Percentiles rank a stretch among this genome's conserved stretches.
Evolutionary conservation across 2,888 invertebrate species (phyloP).

Genomic region (Carpatolechia fugitivella): DNA sequence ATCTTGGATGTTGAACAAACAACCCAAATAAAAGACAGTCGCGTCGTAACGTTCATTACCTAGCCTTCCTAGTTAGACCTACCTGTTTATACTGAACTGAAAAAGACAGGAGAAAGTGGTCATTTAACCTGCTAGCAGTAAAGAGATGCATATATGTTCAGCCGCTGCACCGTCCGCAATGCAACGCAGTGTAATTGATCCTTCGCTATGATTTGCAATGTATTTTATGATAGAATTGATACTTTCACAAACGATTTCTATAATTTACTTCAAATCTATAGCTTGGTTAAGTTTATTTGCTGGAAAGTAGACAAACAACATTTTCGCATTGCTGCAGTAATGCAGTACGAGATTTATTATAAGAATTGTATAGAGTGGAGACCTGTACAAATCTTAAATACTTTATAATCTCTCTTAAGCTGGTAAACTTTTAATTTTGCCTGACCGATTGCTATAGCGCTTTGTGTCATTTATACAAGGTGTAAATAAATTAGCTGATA

Average conservation of each 20-base stretch:
- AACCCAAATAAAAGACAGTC: no score
- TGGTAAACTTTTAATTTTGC: no score
- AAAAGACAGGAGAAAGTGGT: conserved; percentile 22
- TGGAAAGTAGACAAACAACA: not conserved
- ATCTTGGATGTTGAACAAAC: no score
- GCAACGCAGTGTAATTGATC: conserved; percentile 6
- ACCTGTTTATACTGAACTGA: not conserved
- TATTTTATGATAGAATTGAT: not conserved
- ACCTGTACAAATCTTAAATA: no score
- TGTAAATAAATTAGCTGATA: no score
- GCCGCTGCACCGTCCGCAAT: not conserved
- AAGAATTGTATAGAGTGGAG: no score
- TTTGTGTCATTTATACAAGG: no score
- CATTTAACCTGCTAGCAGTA: conserved; percentile 16
- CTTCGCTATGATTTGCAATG: conserved; percentile 2
- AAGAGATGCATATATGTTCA: conserved; percentile 21
- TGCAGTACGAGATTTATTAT: no score
- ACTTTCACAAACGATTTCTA: conserved; percentile 10
- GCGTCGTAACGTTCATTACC: no score
- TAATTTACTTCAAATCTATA: not conserved
- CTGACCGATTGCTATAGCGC: no score
- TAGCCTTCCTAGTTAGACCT: no score
- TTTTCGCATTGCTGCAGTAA: not conserved
- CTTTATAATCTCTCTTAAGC: no score
- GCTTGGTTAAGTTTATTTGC: not conserved